These are phyloP conservation scores for Lepetodrilus schrolli DNA, from an alignment of 2,888 invertebrate species.

Conservation along the genomic window DNA sequence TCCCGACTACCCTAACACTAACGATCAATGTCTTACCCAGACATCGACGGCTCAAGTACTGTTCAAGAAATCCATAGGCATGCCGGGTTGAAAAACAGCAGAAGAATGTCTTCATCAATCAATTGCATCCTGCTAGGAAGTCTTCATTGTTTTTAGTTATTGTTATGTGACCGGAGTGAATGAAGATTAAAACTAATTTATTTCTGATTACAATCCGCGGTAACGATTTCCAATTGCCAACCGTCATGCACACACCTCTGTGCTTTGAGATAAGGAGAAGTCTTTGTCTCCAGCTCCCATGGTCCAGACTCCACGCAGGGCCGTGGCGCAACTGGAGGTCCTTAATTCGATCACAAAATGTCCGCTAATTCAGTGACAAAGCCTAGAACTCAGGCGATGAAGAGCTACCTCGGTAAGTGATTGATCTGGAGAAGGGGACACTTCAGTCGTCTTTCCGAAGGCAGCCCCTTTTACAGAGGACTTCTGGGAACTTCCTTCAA, in stretches of 20 bases:
- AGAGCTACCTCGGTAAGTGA: neutral
- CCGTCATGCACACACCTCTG: neutral
- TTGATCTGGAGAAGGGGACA: neutral
- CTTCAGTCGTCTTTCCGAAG: neutral
- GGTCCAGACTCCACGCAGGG: neutral
- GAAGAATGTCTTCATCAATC: neutral
- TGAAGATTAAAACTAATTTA: slow-evolving; percentile 9
- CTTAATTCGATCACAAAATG: slow-evolving; percentile 10
- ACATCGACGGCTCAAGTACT: no score
- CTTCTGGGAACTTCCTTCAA: no score
- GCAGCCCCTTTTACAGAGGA: no score
- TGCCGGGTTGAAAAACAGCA: no score
- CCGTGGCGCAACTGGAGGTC: neutral
- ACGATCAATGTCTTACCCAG: neutral
- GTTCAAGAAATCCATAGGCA: no score
- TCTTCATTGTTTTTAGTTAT: neutral
- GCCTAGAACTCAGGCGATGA: neutral
- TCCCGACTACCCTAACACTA: neutral
- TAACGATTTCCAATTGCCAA: slow-evolving; percentile 10
- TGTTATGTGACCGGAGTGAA: neutral
- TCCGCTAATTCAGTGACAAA: slow-evolving; percentile 2
- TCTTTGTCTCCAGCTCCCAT: neutral
- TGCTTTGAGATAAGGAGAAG: neutral
- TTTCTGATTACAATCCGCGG: neutral
- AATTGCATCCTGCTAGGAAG: neutral